These are phyloP conservation scores for Tribolium freemani DNA, from an alignment of 2,888 invertebrate genomes.

Conservation along the genomic window DNA sequence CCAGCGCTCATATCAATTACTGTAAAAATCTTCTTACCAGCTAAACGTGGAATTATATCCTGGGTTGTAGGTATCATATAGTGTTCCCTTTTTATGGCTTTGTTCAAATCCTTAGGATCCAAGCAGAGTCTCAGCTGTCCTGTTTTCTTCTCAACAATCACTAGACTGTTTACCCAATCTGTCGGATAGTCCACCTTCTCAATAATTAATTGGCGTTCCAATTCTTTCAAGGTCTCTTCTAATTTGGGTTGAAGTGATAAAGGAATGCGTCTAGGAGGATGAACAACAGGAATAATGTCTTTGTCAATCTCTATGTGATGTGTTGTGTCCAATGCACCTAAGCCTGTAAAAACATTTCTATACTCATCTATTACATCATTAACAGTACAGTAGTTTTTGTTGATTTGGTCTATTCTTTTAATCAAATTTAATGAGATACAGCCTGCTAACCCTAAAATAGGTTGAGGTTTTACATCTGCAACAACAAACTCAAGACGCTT, in stretches of 20 bases:
- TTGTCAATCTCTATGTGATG: conserved; percentile 2
- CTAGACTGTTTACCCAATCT: conserved; percentile 30
- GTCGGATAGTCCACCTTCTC: conserved; percentile 38
- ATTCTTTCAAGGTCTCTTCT: conserved; percentile 37
- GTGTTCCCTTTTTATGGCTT: conserved; percentile 17
- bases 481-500: conserved; percentile 20
- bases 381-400: background rate
- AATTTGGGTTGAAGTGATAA: conserved; percentile 3
- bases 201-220: conserved; percentile 43
- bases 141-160: conserved; percentile 28
- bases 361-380: background rate
- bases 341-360: background rate
- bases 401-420: background rate
- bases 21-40: background rate
- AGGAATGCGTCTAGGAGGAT: conserved; percentile 3
- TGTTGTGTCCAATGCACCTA: background rate
- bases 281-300: background rate
- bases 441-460: too few species aligned
- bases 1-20: background rate
- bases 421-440: conserved; percentile 24
- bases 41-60: background rate
- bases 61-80: background rate
- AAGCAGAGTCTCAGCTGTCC: conserved; percentile 19
- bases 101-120: conserved; percentile 32
- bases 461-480: conserved; percentile 7